Percentiles rank a stretch among this genome's conserved stretches.
These are phyloP conservation scores for Marisa cornuarietis DNA, from an alignment of 1,140 invertebrate species.

Conservation along the genomic window DNA sequence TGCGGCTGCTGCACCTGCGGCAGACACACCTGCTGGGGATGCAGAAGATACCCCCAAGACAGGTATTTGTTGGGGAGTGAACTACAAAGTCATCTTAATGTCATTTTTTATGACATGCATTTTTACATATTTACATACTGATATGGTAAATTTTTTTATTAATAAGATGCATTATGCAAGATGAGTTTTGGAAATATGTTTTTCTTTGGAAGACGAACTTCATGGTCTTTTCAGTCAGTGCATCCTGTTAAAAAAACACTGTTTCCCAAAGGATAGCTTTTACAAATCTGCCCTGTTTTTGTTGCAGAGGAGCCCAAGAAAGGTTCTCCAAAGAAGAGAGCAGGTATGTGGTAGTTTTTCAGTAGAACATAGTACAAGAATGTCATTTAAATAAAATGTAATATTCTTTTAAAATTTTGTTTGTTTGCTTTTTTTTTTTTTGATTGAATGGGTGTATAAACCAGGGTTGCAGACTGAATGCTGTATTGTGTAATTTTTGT, in stretches of 20 bases:
- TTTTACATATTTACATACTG: no score
- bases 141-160: no score
- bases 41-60: not conserved
- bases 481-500: not conserved
- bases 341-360: not conserved
- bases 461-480: no score
- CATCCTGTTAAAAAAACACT: no score
- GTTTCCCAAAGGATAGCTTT: not conserved
- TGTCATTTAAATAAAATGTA: no score
- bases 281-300: not conserved
- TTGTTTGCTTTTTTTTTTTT: not conserved
- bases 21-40: not conserved
- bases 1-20: slow-evolving; percentile 3
- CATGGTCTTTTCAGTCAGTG: no score
- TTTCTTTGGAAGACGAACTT: no score
- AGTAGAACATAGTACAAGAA: no score
- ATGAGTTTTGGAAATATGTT: no score
- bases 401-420: not conserved
- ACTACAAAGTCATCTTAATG: no score
- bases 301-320: slow-evolving; percentile 23
- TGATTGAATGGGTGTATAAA: not conserved
- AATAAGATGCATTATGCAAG: no score
- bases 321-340: slow-evolving; percentile 13
- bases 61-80: not conserved
- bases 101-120: no score